These are phyloP conservation scores for Epinephelus awoara DNA, from an alignment of 2,797 vertebrate genomes.

Conservation along the genomic window DNA sequence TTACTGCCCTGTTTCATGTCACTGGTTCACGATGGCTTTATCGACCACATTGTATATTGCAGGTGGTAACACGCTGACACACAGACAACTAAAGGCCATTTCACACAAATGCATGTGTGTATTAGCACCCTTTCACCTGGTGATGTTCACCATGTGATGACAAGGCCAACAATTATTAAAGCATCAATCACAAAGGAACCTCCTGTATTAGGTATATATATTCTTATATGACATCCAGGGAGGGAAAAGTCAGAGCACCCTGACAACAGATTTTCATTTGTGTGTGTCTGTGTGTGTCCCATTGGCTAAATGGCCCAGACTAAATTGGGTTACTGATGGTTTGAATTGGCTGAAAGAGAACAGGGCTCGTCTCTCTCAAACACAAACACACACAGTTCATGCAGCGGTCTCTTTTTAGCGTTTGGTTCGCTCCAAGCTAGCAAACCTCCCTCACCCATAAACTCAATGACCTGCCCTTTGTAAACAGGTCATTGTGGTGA, in stretches of 20 bases:
- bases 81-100: neutral
- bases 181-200: neutral
- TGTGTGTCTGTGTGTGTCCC: conserved; percentile 18
- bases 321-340: conserved; percentile 47
- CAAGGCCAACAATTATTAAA: neutral
- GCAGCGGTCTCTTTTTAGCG: conserved; percentile 3
- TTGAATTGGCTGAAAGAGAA: conserved; percentile 48
- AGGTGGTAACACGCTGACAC: neutral
- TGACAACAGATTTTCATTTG: neutral
- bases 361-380: conserved; percentile 1
- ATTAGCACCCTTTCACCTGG: neutral
- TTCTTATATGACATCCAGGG: neutral
- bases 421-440: neutral
- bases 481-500: neutral
- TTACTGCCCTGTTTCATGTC: conserved; percentile 20
- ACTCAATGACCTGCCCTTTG: conserved; percentile 1
- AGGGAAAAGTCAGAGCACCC: conserved; percentile 11
- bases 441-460: conserved; percentile 1
- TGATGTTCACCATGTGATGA: neutral
- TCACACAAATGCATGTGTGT: neutral
- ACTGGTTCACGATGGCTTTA: conserved; percentile 19
- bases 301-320: conserved; percentile 39
- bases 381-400: conserved; percentile 21
- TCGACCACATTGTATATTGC: neutral
- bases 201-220: neutral